phyloP scores from a whole-genome alignment of 2,797 vertebrate genomes.

The Novumbra hubbsi region DNA sequence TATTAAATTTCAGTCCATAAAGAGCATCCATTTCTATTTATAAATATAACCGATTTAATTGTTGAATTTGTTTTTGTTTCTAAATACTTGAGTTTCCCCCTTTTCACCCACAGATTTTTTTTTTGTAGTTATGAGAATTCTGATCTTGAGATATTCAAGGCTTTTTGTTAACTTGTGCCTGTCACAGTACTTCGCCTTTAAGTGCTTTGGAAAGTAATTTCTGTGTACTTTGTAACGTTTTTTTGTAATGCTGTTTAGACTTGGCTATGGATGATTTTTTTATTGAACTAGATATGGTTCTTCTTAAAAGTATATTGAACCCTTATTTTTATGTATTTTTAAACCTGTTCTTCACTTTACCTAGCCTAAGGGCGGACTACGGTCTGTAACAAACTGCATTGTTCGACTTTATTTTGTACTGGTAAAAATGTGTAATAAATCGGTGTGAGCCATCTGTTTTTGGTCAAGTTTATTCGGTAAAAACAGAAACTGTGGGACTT shows the following conservation, averaged over 20 bases:
- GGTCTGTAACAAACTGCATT: conserved; percentile 76
- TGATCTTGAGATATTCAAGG: conserved; percentile 65
- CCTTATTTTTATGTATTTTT: conserved; percentile 79
- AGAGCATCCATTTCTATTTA: conserved; percentile 58
- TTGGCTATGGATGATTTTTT: conserved; percentile 74
- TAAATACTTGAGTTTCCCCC: conserved; percentile 27
- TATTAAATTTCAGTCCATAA: conserved; percentile 27
- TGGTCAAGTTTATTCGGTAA: conserved; percentile 54
- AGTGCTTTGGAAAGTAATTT: conserved; percentile 69
- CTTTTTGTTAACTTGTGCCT: conserved; percentile 69
- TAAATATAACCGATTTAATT: conserved; percentile 41
- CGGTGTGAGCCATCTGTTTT: conserved; percentile 67
- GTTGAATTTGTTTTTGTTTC: conserved; percentile 39
- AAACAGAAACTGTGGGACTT: conserved; percentile 15
- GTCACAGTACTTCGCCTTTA: conserved; percentile 75
- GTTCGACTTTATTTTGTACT: conserved; percentile 83
- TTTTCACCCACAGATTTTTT: conserved; percentile 36
- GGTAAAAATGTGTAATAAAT: conserved; percentile 80
- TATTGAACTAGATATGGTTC: conserved; percentile 76
- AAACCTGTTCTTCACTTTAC: conserved; percentile 73
- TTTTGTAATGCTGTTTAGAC: conserved; percentile 77
- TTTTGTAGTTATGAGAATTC: conserved; percentile 60
- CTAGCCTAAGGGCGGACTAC: conserved; percentile 62
- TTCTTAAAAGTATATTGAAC: conserved; percentile 76
- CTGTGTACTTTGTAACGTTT: conserved; percentile 75